phyloP scores from a whole-genome alignment of 2,888 invertebrate species.

The Tetragonula carbonaria region DNA sequence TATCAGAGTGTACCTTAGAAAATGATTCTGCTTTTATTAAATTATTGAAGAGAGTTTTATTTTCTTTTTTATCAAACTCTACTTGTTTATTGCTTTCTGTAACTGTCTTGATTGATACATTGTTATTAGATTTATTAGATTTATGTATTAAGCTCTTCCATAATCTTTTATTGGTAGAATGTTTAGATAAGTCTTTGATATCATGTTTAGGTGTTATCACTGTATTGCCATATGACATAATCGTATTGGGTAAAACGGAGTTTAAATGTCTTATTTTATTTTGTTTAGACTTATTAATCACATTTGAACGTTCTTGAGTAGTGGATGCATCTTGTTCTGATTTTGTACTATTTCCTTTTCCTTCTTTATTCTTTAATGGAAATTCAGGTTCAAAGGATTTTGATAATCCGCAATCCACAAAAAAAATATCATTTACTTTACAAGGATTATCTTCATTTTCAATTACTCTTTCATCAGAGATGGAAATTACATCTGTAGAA shows the following conservation, averaged over 20 bases:
- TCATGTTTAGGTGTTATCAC: constrained; percentile 35
- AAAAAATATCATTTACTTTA: constrained; percentile 71
- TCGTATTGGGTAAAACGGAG: constrained; percentile 22
- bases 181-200: constrained; percentile 15
- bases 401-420: constrained; percentile 77
- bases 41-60: constrained; percentile 5
- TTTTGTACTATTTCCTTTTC: constrained; percentile 22
- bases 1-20: constrained; percentile 14
- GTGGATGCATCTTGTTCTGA: neutral
- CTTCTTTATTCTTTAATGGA: neutral
- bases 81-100: constrained; percentile 27
- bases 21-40: constrained; percentile 10
- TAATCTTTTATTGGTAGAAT: neutral
- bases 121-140: constrained; percentile 22
- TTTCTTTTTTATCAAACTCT: constrained; percentile 5
- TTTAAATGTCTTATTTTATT: constrained; percentile 12
- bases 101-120: constrained; percentile 16
- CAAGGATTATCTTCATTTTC: constrained; percentile 70
- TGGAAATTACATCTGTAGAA: neutral
- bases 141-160: neutral
- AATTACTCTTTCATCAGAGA: constrained; percentile 45
- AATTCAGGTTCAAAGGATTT: constrained; percentile 56
- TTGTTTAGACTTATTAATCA: constrained; percentile 33
- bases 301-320: neutral
- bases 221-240: constrained; percentile 40